Percentiles rank a stretch among this genome's conserved stretches.
Evolutionary conservation across 2,888 invertebrate genomes (phyloP).

Genomic region (Eilema sororculum): DNA sequence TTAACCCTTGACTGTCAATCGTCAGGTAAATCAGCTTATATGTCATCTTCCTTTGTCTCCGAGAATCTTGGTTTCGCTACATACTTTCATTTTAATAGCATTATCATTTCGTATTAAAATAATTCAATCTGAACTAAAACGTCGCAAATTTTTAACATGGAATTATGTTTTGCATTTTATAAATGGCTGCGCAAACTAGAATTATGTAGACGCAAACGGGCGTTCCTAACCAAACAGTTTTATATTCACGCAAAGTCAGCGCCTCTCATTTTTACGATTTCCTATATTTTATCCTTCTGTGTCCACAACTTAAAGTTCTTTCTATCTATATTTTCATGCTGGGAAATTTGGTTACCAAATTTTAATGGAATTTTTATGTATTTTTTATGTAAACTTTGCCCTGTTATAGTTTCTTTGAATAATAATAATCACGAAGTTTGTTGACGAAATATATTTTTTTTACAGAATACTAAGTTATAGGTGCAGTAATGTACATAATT

Average conservation of each 20-base stretch:
- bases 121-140: not conserved
- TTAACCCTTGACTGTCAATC: not conserved
- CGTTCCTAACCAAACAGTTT: conserved; percentile 27
- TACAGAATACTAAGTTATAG: not conserved
- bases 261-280: conserved; percentile 34
- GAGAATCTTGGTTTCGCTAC: not conserved
- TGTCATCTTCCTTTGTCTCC: not conserved
- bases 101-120: not conserved
- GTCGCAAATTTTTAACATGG: not conserved
- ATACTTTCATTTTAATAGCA: not conserved
- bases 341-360: conserved; percentile 24
- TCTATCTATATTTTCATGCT: conserved; percentile 11
- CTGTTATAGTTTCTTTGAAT: not conserved
- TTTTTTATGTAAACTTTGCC: not conserved
- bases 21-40: not conserved
- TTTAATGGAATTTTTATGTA: conserved; percentile 33
- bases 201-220: conserved; percentile 25
- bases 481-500: not conserved
- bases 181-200: conserved; percentile 17
- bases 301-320: conserved; percentile 15
- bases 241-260: conserved; percentile 27
- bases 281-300: conserved; percentile 27
- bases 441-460: not conserved
- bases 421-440: not conserved
- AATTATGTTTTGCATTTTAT: conserved; percentile 24